Base-by-base conservation (phyloP, 2,797 vertebrate species). In the Urosaurus nigricauda region DNA sequence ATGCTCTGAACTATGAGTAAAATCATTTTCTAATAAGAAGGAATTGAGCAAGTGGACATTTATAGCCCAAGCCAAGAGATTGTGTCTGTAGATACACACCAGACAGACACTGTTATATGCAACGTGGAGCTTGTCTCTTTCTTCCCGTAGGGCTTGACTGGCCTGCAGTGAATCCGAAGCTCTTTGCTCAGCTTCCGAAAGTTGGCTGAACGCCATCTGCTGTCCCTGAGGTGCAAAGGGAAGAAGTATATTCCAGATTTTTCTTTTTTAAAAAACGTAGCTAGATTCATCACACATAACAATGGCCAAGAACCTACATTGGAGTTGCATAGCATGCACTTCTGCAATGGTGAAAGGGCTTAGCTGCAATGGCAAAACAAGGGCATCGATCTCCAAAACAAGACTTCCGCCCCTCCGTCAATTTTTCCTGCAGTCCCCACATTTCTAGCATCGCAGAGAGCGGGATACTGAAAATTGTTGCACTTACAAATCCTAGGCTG, bases 101-200 rank as follows among this genome's bases (percentile, higher is more conserved):
- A 97, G 91, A 68, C 93, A 94, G 86, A 95, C 94, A 90, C 96
- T 95, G 47, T 95, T 95, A 84, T 96, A 93, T 60, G 94, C 96
- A 81, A 95, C 96, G 80, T 95, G 95, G 1, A 97, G 96, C 16
- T 96, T 95, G 37, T 93, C 95, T 87, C 97, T 95, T 86, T 97
- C 94, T 17, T 97, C 94, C 29, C 97, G 95, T 83, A 97, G 88
- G 8, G 95, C 94, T 47, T 85, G 90, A 14, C 95, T 94, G 81
- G 89, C 91, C 75, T 91, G 93, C 24, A 89, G 65, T 2, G 89
- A 94, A 5, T 89, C 79, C 4, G 87, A 93, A 12, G 97, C 92
- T 71, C 82, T 96, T 85, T 96, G 94, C 37, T 94, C 95, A 68
- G 95, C 87, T 74, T 97, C 95, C 32, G 96, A 94, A 58, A 93